Evolutionary conservation across 2,888 invertebrate species (phyloP).

Genomic region (Lacanobia oleracea): DNA sequence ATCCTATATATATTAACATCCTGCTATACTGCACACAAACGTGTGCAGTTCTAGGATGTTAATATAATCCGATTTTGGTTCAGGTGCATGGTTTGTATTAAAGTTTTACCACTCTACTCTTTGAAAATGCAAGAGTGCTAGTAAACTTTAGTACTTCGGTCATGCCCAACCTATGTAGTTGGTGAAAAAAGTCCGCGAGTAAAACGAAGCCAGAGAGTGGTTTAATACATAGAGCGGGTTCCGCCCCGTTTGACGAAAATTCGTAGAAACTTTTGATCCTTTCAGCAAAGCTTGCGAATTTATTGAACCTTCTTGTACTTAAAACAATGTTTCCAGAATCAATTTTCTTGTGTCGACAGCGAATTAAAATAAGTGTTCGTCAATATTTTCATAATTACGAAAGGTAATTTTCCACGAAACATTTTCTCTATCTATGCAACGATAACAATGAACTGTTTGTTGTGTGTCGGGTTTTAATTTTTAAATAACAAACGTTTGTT

Average conservation of each 20-base stretch:
- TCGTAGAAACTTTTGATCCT: slow-evolving; percentile 41
- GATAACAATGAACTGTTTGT: slow-evolving; percentile 6
- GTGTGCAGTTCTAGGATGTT: neutral
- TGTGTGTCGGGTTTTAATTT: neutral
- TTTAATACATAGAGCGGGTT: slow-evolving; percentile 48
- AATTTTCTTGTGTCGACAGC: neutral
- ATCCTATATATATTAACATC: too few relatives aligned
- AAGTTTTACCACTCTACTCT: slow-evolving; percentile 15
- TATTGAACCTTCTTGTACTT: slow-evolving; percentile 26
- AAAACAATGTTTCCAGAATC: neutral
- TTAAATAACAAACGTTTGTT: neutral
- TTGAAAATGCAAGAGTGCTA: slow-evolving; percentile 15
- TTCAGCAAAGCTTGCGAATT: slow-evolving; percentile 29
- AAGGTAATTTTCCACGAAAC: slow-evolving; percentile 1
- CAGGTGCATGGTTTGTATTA: neutral
- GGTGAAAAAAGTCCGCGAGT: slow-evolving; percentile 35
- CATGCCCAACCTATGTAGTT: slow-evolving; percentile 21
- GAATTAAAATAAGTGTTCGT: slow-evolving; percentile 2
- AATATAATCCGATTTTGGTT: neutral
- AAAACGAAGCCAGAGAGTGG: slow-evolving; percentile 30
- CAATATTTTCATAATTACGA: slow-evolving; percentile 26
- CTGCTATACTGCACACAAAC: too few relatives aligned
- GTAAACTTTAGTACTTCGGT: slow-evolving; percentile 39
- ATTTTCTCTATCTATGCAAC: slow-evolving; percentile 11
- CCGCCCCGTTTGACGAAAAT: slow-evolving; percentile 25